A percentile compares a stretch with the other conserved stretches of the same genome.
These are phyloP conservation scores for Drosophila subquinaria DNA, from an alignment of 2,888 invertebrate genomes.

Conservation along the genomic window DNA sequence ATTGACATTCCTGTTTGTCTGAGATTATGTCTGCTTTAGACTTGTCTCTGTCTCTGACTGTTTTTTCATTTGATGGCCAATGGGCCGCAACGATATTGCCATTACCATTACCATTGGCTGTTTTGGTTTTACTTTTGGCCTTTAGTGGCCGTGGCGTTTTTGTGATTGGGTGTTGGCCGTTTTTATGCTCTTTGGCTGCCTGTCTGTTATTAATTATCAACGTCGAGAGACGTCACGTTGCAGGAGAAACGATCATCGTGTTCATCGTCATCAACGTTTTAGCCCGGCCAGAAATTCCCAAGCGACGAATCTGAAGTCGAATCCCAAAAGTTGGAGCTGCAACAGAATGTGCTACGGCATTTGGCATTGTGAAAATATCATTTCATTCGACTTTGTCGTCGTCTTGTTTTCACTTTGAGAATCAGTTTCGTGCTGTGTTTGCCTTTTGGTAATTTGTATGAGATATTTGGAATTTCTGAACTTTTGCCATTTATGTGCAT, in stretches of 20 bases:
- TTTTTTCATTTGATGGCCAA: conserved; percentile 48
- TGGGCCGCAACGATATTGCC: conserved; percentile 55
- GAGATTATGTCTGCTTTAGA: conserved; percentile 82
- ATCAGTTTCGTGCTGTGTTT: conserved; percentile 27
- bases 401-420: conserved; percentile 32
- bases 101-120: conserved; percentile 69
- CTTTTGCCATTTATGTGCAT: conserved; percentile 73
- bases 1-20: conserved; percentile 79
- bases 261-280: conserved; percentile 30
- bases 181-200: conserved; percentile 66
- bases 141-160: conserved; percentile 48
- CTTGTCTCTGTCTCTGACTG: conserved; percentile 42
- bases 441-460: conserved; percentile 78
- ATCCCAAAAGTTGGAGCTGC: conserved; percentile 22
- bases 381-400: conserved; percentile 51
- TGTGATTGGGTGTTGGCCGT: conserved; percentile 74
- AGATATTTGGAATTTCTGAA: conserved; percentile 73
- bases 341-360: conserved; percentile 62
- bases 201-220: conserved; percentile 75
- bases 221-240: conserved; percentile 37
- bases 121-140: conserved; percentile 29
- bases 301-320: conserved; percentile 37
- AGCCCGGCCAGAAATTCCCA: conserved; percentile 61
- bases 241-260: conserved; percentile 47
- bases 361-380: conserved; percentile 67